Evolutionary conservation across 2,797 vertebrate genomes (phyloP).

Genomic region (Vireo griseus): DNA sequence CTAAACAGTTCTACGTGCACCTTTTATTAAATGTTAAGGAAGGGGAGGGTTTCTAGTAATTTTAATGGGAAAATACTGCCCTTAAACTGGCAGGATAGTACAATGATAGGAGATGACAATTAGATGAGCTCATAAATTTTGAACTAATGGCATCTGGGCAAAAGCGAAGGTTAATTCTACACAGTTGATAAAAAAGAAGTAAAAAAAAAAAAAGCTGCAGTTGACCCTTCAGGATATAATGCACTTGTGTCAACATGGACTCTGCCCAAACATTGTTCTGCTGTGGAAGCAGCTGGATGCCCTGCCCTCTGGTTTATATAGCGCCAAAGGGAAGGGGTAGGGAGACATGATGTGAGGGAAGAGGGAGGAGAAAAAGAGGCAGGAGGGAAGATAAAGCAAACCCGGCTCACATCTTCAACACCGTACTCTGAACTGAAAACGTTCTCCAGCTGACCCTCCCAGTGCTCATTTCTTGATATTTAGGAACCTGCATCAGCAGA

Average conservation of each 20-base stretch:
- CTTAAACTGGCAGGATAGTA: background rate
- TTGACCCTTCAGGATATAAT: slow-evolving; percentile 39
- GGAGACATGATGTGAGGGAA: background rate
- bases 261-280: slow-evolving; percentile 57
- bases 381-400: background rate
- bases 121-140: background rate
- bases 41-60: background rate
- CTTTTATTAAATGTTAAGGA: background rate
- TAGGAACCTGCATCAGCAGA: background rate
- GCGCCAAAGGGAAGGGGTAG: background rate
- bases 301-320: slow-evolving; percentile 55
- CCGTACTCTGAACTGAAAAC: background rate
- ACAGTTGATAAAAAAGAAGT: background rate
- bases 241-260: slow-evolving; percentile 34
- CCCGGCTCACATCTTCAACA: background rate
- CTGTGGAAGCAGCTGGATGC: slow-evolving; percentile 62
- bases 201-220: background rate
- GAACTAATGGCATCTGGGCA: background rate
- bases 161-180: background rate
- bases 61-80: background rate
- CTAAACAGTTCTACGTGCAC: accelerated
- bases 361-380: background rate
- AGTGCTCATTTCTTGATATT: background rate
- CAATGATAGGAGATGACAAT: background rate
- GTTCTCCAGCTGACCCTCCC: background rate